Conservation (phyloP, 2,113 vertebrate genomes). For the Nettapus auritus region DNA sequence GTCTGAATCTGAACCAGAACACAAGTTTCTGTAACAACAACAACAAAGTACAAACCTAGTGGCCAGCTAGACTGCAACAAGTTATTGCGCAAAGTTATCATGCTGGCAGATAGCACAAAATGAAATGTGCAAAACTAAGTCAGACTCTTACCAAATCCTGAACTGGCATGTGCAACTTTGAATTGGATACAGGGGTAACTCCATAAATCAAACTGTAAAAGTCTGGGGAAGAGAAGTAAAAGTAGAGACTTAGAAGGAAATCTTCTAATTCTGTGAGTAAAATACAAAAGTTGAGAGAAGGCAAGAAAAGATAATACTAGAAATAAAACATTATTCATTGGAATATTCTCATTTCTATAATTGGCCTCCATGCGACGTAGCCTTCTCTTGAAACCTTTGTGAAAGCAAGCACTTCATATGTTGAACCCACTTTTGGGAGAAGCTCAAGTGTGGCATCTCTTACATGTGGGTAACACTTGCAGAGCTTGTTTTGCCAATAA, state of each 20-base stretch:
- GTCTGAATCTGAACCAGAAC: background rate
- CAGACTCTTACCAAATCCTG: background rate
- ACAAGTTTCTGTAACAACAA: background rate
- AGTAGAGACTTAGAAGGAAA: background rate
- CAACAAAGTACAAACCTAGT: background rate
- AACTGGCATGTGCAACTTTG: background rate
- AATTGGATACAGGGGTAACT: background rate
- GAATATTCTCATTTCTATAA: rapidly evolving
- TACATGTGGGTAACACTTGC: conserved; percentile 53
- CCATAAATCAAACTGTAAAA: background rate
- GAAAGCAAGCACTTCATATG: background rate
- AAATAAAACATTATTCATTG: background rate
- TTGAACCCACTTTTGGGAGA: background rate
- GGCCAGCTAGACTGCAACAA: background rate
- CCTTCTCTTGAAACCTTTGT: background rate
- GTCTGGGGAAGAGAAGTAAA: background rate
- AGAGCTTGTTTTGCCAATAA: conserved; percentile 56
- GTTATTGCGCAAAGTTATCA: background rate
- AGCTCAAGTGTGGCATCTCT: background rate
- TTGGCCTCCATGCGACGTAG: background rate
- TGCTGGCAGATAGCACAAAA: background rate
- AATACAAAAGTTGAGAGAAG: background rate
- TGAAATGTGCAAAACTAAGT: background rate
- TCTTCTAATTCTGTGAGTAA: background rate
- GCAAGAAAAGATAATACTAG: background rate